These are phyloP conservation scores for Parnassius glacialis DNA, from an alignment of 2,888 invertebrate genomes.

Conservation along the genomic window DNA sequence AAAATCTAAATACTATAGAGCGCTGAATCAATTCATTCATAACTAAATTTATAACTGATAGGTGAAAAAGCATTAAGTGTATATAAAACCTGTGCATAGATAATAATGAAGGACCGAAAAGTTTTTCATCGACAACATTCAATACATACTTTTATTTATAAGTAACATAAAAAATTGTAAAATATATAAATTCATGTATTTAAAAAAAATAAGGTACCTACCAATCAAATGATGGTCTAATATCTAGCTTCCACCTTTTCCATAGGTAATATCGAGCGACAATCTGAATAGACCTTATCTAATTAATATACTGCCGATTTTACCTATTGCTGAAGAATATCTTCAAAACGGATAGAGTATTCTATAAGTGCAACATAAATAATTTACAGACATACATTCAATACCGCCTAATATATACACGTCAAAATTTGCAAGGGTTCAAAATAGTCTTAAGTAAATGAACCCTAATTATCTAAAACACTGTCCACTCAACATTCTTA, in stretches of 20 bases:
- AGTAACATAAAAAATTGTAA: constrained; percentile 17
- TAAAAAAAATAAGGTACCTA: no score
- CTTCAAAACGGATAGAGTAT: background rate
- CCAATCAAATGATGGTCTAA: no score
- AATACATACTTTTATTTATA: background rate
- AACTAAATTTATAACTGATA: constrained; percentile 27
- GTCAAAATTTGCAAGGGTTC: constrained; percentile 50
- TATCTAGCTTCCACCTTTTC: no score
- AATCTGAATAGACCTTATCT: background rate
- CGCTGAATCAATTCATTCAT: constrained; percentile 32
- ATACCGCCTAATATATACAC: constrained; percentile 29
- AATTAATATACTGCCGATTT: background rate
- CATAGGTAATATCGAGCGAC: background rate
- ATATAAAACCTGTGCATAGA: constrained; percentile 15
- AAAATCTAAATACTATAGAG: constrained; percentile 37
- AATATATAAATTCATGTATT: background rate
- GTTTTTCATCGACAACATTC: background rate
- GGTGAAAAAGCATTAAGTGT: constrained; percentile 28
- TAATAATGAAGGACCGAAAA: constrained; percentile 5
- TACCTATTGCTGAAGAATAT: background rate
- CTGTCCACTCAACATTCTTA: constrained; percentile 78
- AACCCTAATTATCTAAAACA: constrained; percentile 52
- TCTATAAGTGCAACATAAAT: constrained; percentile 23
- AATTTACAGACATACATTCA: constrained; percentile 20
- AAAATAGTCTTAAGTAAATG: constrained; percentile 50